These are phyloP conservation scores for Apolygus lucorum DNA, from an alignment of 1,140 invertebrate species.

Conservation along the genomic window DNA sequence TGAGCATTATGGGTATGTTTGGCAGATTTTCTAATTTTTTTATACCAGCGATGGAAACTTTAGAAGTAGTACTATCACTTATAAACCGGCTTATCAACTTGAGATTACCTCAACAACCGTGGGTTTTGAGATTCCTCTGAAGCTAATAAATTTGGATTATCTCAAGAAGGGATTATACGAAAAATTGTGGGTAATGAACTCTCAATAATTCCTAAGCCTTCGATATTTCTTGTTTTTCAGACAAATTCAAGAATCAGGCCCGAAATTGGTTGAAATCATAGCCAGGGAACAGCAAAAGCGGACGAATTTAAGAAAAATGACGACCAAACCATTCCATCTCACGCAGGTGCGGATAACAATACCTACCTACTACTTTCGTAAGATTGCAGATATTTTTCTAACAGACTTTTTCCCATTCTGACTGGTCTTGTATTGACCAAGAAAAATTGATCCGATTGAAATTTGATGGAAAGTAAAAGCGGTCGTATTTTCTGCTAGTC, in stretches of 20 bases:
- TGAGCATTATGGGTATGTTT: too few relatives aligned
- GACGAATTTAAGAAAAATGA: conserved; percentile 49
- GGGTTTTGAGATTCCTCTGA: not conserved
- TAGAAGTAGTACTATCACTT: not conserved
- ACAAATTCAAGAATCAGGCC: not conserved
- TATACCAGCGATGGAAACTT: too few relatives aligned
- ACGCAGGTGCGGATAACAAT: conserved; percentile 46
- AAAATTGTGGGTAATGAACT: not conserved
- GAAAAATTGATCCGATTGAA: not conserved
- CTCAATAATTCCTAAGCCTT: not conserved
- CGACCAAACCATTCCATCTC: conserved; percentile 50
- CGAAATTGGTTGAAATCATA: conserved; percentile 47
- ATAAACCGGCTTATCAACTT: not conserved
- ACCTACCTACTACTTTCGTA: not conserved
- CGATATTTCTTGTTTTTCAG: not conserved
- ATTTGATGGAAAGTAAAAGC: not conserved
- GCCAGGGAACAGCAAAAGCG: conserved; percentile 51
- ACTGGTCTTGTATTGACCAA: not conserved
- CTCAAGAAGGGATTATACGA: not conserved
- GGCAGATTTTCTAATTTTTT: too few relatives aligned
- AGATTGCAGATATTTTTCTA: conserved; percentile 4
- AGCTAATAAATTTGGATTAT: not conserved
- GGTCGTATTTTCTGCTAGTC: not conserved
- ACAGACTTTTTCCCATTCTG: not conserved
- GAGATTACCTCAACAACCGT: not conserved